Base-by-base conservation (phyloP, 2,888 invertebrate species). In the Eucera pruinosa region DNA sequence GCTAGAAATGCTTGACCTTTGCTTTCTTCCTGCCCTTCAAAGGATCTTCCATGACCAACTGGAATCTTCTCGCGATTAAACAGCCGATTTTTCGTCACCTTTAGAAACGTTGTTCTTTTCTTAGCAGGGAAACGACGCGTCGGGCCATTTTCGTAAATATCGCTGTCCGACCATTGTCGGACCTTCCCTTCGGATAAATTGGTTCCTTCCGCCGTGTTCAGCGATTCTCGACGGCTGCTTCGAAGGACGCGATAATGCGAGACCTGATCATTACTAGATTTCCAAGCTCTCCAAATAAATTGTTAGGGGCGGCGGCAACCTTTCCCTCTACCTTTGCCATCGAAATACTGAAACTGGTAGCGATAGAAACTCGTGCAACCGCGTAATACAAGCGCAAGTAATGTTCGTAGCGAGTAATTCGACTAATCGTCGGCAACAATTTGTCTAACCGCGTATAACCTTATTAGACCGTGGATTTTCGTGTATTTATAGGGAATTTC, bases 1-100 rank as follows among this genome's bases (percentile, higher is more conserved):
- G 27, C 41, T 41, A 65, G 41, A 54, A 48, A 11, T 13, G 27
- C 15, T 18, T 58, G 71, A 78, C 70, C 67, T 71, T 78, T 69
- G 25, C 69, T 9, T 50, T 75, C 3, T 9, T 36, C 57, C 13
- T 20, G 45, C 47, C 52, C 64, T 75, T 47, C 25, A 43, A 15
- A 23, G 39, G 39, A 9, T 23, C 54, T 30, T 43, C 57, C 9
- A 7, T 23, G n/a, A 48, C 5, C 18, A 20, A 23, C 20, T 18
- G 9, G 25, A 33, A 43, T 39, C 41, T 45, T 25, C n/a, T 58
- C 45, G 41, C 23, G 20, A 45, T 15, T 47, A 25, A 33, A 33
- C 39, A n/a, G 58, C 57, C 67, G 67, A 55, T 72, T 67, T 57
- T 39, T 33, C 47, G 27, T 11, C 30, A 20, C 20, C 47, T 74